Conservation (phyloP, 2,888 invertebrate species). For the Zygaena filipendulae region DNA sequence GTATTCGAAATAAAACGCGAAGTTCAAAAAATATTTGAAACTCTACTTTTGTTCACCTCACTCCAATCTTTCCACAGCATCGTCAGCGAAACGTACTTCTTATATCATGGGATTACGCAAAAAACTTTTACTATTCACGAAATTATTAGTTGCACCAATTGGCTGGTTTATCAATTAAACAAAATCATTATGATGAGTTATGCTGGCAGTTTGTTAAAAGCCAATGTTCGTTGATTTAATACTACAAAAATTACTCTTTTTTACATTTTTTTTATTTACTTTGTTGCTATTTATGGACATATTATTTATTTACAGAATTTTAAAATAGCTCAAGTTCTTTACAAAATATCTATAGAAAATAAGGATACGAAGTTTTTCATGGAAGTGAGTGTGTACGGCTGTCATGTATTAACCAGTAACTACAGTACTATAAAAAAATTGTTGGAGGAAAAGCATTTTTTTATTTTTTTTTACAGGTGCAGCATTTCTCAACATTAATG, state of each 20-base stretch:
- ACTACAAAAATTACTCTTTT: too few species aligned
- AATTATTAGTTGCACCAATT: conserved; percentile 36
- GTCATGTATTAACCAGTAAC: conserved; percentile 1
- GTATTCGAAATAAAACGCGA: conserved; percentile 30
- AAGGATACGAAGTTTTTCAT: conserved; percentile 32
- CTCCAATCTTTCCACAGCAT: conserved; percentile 46
- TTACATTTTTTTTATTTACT: too few species aligned
- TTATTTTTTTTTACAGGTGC: too few species aligned
- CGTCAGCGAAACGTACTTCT: conserved; percentile 42
- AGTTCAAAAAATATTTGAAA: conserved; percentile 38
- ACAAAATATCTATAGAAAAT: conserved; percentile 35
- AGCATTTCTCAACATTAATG: conserved; percentile 45
- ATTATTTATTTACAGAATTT: too few species aligned
- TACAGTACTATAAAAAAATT: too few species aligned
- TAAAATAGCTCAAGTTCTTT: conserved; percentile 33
- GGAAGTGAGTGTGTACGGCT: conserved; percentile 31
- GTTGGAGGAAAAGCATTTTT: too few species aligned
- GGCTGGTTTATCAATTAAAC: conserved; percentile 42
- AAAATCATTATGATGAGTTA: conserved; percentile 37
- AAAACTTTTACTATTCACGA: conserved; percentile 28
- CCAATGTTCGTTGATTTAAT: too few species aligned
- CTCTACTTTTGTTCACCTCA: conserved; percentile 32
- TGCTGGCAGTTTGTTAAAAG: conserved; percentile 33
- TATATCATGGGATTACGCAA: conserved; percentile 36
- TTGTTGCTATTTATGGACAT: too few species aligned